Base-by-base conservation (phyloP, 2,113 vertebrate genomes). In the Varanus salvator region DNA sequence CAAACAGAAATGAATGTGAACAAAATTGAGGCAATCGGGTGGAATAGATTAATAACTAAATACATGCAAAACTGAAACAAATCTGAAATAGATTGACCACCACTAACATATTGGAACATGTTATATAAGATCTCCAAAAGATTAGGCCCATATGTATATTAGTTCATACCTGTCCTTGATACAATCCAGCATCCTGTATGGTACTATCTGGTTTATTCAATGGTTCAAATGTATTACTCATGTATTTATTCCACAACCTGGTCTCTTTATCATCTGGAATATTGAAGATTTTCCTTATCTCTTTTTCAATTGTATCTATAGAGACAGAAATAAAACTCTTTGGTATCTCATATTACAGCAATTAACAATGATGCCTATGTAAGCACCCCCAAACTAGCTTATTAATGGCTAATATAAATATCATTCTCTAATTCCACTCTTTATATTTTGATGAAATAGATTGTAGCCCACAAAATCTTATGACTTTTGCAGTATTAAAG, bases 171-270 rank as follows among this genome's bases (percentile, higher is more conserved):
- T 99, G 99, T 96, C 99, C 99, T 94, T 99, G 99, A 95, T 99
- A 99, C 93, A 99, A 98, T 83, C 99, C 99, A 82, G 99, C 99
- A 88, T 99, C 99, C 92, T 99, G 99, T 94, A 99, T 99, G 92
- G 99, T 99, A 97, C 98, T 99, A 94, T 99, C 99, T 12, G 98
- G 99, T 94, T 99, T 99, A 97, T 98, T 99, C 93, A 99, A 96
- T 86, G 98, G 99, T 97, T 99, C 99, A 93, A 99, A 99, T 88
- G 99, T 99, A 97, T 99, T 99, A 98, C 98, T 99, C 99, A 99
- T 99, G 96, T 99, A 99, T 96, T 99, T 98, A 97, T 99, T 99
- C 99, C 99, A 99, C 96, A 99, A 96, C 95, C 99, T 97, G 94
- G 99, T 99, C 96, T 99, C 99, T 96, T 98, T 99, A 96, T 99